These are phyloP conservation scores for Diacarnus erythraeanus DNA, from an alignment of 37 sponge, comb jelly and placozoan genomes.

Conservation along the genomic window DNA sequence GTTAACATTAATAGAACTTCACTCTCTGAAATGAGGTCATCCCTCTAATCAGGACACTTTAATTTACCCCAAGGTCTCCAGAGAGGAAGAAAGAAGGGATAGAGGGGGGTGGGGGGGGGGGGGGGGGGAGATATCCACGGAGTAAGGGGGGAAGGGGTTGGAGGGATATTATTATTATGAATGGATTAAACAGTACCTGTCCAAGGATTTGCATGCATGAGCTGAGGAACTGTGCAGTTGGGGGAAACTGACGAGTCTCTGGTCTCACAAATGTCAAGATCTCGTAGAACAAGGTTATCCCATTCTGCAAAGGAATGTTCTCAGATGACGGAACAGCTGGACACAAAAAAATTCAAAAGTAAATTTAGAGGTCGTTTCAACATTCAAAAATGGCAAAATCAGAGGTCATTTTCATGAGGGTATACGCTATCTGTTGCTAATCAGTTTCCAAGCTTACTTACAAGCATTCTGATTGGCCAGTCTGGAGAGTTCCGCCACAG, in stretches of 20 bases:
- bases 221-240: slow-evolving; percentile 86
- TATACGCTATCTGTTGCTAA: neutral
- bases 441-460: slow-evolving; percentile 17
- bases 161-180: too few relatives aligned
- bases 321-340: neutral
- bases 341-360: neutral
- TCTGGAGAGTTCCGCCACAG: slow-evolving; percentile 46
- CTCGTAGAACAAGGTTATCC: slow-evolving; percentile 76
- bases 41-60: too few relatives aligned
- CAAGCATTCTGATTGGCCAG: slow-evolving; percentile 1
- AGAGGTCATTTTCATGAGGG: neutral
- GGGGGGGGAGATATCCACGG: too few relatives aligned
- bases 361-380: neutral
- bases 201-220: slow-evolving; percentile 80
- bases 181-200: slow-evolving; percentile 37
- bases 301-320: slow-evolving; percentile 43
- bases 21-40: too few relatives aligned
- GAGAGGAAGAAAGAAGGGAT: too few relatives aligned
- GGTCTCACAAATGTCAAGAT: slow-evolving; percentile 56
- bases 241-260: slow-evolving; percentile 65
- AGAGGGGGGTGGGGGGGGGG: too few relatives aligned
- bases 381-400: neutral
- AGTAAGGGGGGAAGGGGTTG: too few relatives aligned
- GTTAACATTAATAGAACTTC: too few relatives aligned
- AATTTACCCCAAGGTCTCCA: too few relatives aligned